phyloP scores from a whole-genome alignment of 2,113 vertebrate genomes.

The Myxocyprinus asiaticus region DNA sequence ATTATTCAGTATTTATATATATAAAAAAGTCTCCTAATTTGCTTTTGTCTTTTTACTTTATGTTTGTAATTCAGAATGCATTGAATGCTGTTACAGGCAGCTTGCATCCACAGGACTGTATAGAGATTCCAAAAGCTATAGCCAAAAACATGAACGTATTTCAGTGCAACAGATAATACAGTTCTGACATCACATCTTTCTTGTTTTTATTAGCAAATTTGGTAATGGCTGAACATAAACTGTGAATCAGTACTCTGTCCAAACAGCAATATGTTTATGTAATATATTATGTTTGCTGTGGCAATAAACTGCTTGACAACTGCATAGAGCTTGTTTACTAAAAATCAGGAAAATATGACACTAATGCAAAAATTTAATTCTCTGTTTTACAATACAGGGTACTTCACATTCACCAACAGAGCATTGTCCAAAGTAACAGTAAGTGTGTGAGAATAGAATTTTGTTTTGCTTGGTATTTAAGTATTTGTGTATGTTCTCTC shows the following conservation, averaged over 20 bases:
- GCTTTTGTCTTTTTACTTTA: neutral
- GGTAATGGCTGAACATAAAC: neutral
- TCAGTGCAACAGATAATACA: neutral
- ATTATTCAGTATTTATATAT: slow-evolving; percentile 42
- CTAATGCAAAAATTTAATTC: neutral
- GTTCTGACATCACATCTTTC: neutral
- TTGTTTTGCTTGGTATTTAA: too few relatives aligned
- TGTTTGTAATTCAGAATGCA: slow-evolving; percentile 15
- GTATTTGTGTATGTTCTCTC: too few relatives aligned
- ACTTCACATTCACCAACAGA: neutral
- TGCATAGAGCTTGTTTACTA: too few relatives aligned
- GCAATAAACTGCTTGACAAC: neutral
- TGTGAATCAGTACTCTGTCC: slow-evolving; percentile 1
- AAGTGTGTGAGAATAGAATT: too few relatives aligned
- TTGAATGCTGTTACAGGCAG: slow-evolving; percentile 3
- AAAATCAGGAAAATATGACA: neutral
- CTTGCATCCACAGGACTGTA: neutral
- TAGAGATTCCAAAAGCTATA: neutral
- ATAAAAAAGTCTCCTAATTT: neutral
- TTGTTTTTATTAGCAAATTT: too few relatives aligned
- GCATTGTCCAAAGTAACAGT: neutral
- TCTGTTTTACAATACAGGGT: neutral
- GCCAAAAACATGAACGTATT: too few relatives aligned
- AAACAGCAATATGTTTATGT: neutral
- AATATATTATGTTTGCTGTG: neutral